phyloP scores from a whole-genome alignment of 2,797 vertebrate genomes.

The Columba guinea region DNA sequence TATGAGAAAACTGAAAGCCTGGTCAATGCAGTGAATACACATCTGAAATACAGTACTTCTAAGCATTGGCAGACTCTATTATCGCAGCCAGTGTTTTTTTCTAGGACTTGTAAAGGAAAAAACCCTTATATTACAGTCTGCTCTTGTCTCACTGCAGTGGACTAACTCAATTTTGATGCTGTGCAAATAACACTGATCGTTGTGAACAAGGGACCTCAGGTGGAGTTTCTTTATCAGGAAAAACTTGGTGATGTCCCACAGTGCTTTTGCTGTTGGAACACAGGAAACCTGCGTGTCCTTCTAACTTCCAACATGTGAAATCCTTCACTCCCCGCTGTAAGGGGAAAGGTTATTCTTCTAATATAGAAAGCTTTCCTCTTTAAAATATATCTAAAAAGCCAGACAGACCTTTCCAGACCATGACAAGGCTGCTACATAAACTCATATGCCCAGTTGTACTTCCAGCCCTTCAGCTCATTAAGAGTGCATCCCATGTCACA shows the following conservation, averaged over 20 bases:
- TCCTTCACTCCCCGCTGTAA: not conserved
- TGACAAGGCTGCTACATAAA: not conserved
- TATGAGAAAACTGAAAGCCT: not conserved
- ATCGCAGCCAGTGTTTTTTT: not conserved
- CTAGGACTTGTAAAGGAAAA: not conserved
- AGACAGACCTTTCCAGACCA: not conserved
- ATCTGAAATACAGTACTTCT: not conserved
- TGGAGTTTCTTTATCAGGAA: not conserved
- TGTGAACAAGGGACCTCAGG: not conserved
- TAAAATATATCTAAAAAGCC: not conserved
- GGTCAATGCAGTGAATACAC: not conserved
- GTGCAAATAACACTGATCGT: not conserved
- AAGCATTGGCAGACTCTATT: not conserved
- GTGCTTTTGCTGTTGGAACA: not conserved
- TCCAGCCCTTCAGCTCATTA: conserved; percentile 1
- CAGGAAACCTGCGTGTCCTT: not conserved
- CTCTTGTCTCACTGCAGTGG: conserved; percentile 5
- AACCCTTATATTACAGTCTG: not conserved
- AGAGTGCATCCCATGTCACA: not conserved
- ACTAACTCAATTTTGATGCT: conserved; percentile 27
- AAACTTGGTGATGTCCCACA: not conserved
- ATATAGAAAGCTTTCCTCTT: conserved; percentile 3
- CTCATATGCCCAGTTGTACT: not conserved
- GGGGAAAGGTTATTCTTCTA: not conserved
- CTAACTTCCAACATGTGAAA: not conserved